Evolutionary conservation across 2,113 vertebrate species (phyloP).

Genomic region (Promerops cafer): DNA sequence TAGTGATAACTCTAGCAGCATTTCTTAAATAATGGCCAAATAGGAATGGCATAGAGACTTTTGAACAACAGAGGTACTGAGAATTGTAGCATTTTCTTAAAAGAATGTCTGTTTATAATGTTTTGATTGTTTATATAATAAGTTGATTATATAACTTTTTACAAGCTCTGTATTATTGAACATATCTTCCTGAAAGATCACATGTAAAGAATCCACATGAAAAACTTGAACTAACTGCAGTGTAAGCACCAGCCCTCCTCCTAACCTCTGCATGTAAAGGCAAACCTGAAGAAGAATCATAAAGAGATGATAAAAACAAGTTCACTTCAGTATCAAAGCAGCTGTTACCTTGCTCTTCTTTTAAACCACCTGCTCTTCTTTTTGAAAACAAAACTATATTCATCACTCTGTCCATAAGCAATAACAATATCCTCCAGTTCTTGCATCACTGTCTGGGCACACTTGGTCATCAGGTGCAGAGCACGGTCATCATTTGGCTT

Average conservation of each 20-base stretch:
- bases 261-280: not conserved
- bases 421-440: conserved; percentile 89
- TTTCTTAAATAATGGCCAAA: not conserved
- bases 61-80: not conserved
- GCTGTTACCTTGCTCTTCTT: conserved; percentile 89
- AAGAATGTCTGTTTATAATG: not conserved
- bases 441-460: conserved; percentile 89
- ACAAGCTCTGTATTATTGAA: not conserved
- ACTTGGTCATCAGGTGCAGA: conserved; percentile 85
- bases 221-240: not conserved
- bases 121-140: not conserved
- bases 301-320: not conserved
- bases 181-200: not conserved
- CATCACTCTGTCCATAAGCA: conserved; percentile 95
- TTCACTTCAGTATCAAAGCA: not conserved
- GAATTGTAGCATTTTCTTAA: not conserved
- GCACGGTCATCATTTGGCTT: conserved; percentile 93
- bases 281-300: not conserved
- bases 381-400: conserved; percentile 97
- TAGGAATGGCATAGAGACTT: not conserved
- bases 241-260: not conserved
- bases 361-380: conserved; percentile 90
- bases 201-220: not conserved
- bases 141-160: not conserved
- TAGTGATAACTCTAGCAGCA: not conserved